phyloP scores from a whole-genome alignment of 2,113 vertebrate genomes.

The Pollimyrus isidori region DNA sequence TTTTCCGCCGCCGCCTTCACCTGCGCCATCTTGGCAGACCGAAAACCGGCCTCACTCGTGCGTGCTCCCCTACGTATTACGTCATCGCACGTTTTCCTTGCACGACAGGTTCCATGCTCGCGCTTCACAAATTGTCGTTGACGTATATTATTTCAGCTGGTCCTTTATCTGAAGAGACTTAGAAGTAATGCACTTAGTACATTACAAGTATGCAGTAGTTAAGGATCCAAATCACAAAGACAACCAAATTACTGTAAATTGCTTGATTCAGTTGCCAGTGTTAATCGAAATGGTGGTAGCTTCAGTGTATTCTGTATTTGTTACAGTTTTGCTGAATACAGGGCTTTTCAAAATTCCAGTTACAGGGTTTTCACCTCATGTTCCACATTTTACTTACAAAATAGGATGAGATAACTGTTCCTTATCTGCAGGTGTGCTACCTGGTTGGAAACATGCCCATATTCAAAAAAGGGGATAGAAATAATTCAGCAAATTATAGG shows the following conservation, averaged over 20 bases:
- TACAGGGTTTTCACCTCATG: neutral
- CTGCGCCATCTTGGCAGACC: slow-evolving; percentile 32
- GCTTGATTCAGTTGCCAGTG: neutral
- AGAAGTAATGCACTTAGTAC: neutral
- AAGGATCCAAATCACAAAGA: neutral
- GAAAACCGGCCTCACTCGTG: slow-evolving; percentile 7
- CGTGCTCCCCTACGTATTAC: slow-evolving; percentile 11
- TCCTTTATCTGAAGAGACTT: neutral
- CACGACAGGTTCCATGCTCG: neutral
- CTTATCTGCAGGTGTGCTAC: too few relatives aligned
- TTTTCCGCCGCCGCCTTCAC: slow-evolving; percentile 17
- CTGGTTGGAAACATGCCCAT: too few relatives aligned
- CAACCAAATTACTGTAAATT: neutral
- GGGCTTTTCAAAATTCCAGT: neutral
- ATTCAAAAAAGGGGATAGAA: too few relatives aligned
- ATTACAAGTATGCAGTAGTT: neutral
- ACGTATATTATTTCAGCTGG: neutral
- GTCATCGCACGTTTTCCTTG: neutral
- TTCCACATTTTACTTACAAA: neutral
- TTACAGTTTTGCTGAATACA: neutral
- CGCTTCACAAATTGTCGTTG: neutral
- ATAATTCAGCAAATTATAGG: too few relatives aligned
- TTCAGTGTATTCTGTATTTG: neutral
- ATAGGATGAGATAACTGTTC: neutral
- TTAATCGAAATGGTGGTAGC: neutral